Evolutionary conservation across 2,888 invertebrate genomes (phyloP).

Genomic region (Cybosia mesomella): DNA sequence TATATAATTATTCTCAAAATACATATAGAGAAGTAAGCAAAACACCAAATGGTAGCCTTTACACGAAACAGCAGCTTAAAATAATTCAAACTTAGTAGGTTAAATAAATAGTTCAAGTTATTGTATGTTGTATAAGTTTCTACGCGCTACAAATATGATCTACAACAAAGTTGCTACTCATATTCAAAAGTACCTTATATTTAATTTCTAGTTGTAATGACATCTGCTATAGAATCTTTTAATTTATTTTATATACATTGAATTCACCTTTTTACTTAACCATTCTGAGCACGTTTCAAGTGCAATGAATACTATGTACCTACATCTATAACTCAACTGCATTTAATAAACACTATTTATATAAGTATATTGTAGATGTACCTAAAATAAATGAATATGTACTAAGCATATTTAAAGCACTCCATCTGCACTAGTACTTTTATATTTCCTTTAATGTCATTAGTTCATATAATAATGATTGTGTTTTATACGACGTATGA

Average conservation of each 20-base stretch:
- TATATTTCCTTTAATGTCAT: constrained; percentile 30
- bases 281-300: not conserved
- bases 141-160: constrained; percentile 2
- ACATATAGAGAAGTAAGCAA: constrained; percentile 73
- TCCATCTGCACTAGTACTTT: constrained; percentile 33
- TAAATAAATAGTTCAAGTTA: constrained; percentile 39
- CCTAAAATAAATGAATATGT: constrained; percentile 37
- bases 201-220: not conserved
- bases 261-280: not conserved
- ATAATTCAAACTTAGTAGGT: constrained; percentile 40
- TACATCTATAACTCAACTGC: constrained; percentile 9
- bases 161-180: constrained; percentile 3
- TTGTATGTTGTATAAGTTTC: constrained; percentile 34
- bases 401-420: constrained; percentile 28
- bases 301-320: constrained; percentile 11
- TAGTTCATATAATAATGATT: constrained; percentile 31
- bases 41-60: constrained; percentile 84
- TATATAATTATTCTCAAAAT: constrained; percentile 62
- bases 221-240: not conserved
- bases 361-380: constrained; percentile 15
- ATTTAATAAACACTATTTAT: constrained; percentile 18
- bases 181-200: not conserved
- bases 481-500: constrained; percentile 35
- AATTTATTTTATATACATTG: not conserved
- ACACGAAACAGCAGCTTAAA: constrained; percentile 40